Evolutionary conservation across 2,113 vertebrate genomes (phyloP), one percentile per base, ranked within the genome.

Genomic region (Solea solea): DNA sequence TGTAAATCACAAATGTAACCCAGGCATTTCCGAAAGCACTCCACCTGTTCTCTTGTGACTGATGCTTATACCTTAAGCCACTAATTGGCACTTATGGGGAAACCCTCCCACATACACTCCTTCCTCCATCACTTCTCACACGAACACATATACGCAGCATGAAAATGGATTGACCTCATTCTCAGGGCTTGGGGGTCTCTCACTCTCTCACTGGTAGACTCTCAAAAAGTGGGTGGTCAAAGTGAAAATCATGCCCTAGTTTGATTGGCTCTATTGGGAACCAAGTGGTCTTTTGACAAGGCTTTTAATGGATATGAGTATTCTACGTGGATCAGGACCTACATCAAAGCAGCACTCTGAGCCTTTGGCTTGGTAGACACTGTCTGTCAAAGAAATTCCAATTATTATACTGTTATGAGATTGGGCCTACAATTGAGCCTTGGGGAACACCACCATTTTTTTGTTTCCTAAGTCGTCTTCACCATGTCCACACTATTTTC

Each of bases 181-280:
- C 77, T 54, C 25, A 46, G 72, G 76, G 80, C 79, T 84, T 75
- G 63, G 64, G 88, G 86, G 79, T 76, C 80, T 89, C 89, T 80
- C 86, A 74, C 79, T 78, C 76, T 82, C 55, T 75, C 75, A 42
- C 39, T 83, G 78, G 81, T 83, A 89, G 87, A 88, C 76, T 87
- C 87, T 89, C 83, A 87, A 82, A 81, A 83, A 71, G 76, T 63
- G 89, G 90, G 88, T 88, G 88, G 83, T 89, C 67, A 83, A 83
- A 86, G 89, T 90, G 88, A 91, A 89, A 92, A 83, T 83, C 86
- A 75, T 91, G 91, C 78, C 90, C 91, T 90, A 91, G 79, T 86
- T 90, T 80, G 77, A 68, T 57, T 46, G 12, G 45, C 84, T 87
- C 91, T 87, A 61, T 69, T 78, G 91, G 90, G 91, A 92, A 57